Percentiles rank a stretch among this genome's conserved stretches.
phyloP scores from a whole-genome alignment of 1,140 invertebrate species.

The Drosophila kurseongensis region DNA sequence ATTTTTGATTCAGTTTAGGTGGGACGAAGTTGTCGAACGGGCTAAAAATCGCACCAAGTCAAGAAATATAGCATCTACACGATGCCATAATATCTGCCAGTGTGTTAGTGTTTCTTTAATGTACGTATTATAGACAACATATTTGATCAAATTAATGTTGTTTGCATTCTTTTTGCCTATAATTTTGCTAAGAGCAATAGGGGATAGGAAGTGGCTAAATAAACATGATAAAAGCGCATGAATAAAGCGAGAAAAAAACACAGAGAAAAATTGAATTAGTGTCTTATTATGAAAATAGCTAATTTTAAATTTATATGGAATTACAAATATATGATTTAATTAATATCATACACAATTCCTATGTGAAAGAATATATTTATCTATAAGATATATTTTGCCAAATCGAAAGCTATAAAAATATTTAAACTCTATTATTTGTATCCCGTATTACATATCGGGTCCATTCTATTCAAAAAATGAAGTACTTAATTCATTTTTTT shows the following conservation, averaged over 20 bases:
- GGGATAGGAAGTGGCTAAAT: slow-evolving; percentile 6
- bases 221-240: slow-evolving; percentile 9
- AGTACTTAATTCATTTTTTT: neutral
- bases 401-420: too few species aligned
- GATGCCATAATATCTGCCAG: slow-evolving; percentile 46
- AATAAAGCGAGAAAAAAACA: neutral
- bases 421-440: neutral
- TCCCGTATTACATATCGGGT: neutral
- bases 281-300: too few species aligned
- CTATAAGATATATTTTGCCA: too few species aligned
- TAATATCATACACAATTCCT: too few species aligned
- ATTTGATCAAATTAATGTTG: slow-evolving; percentile 71
- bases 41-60: slow-evolving; percentile 73
- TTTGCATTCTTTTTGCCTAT: slow-evolving; percentile 62
- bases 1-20: slow-evolving; percentile 69
- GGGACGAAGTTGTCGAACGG: slow-evolving; percentile 76
- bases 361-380: too few species aligned
- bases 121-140: slow-evolving; percentile 41
- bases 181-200: slow-evolving; percentile 55
- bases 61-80: slow-evolving; percentile 60
- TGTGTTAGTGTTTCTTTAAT: slow-evolving; percentile 21
- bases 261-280: neutral
- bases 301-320: too few species aligned
- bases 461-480: too few species aligned
- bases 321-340: too few species aligned